phyloP scores from a whole-genome alignment of 1,140 invertebrate genomes.

The Drosophila kurseongensis region DNA sequence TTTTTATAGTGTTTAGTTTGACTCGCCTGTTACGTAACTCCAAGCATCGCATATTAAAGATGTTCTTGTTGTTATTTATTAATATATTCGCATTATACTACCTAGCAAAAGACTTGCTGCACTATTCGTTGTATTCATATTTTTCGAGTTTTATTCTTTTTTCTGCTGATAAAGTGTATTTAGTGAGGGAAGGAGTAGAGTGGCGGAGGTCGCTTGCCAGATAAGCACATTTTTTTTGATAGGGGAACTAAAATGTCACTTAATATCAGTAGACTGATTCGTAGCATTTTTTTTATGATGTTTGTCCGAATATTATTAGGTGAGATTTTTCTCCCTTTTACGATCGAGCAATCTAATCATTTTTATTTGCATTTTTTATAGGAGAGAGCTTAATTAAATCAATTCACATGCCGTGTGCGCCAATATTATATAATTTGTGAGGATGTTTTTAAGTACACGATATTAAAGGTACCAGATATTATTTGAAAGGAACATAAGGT shows the following conservation, averaged over 20 bases:
- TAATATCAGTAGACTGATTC: conserved; percentile 15
- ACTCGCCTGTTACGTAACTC: conserved; percentile 35
- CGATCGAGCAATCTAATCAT: neutral
- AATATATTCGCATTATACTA: conserved; percentile 2
- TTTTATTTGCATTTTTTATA: conserved; percentile 1
- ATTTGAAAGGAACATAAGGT: neutral
- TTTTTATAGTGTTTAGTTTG: conserved; percentile 21
- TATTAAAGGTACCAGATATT: neutral
- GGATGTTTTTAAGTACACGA: neutral
- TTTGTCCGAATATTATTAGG: conserved; percentile 1
- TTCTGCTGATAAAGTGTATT: conserved; percentile 38
- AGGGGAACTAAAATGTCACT: conserved; percentile 31
- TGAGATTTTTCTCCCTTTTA: neutral
- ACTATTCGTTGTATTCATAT: neutral
- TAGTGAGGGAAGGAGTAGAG: conserved; percentile 8
- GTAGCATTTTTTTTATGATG: conserved; percentile 3
- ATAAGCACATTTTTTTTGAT: conserved; percentile 54
- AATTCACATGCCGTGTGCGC: neutral
- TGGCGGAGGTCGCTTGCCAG: conserved; percentile 17
- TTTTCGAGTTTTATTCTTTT: conserved; percentile 26
- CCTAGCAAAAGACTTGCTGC: neutral
- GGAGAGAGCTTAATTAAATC: conserved; percentile 8
- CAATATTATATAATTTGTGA: conserved; percentile 38
- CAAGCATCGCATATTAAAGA: conserved; percentile 12
- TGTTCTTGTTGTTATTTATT: conserved; percentile 25